Percentiles rank a stretch among this genome's conserved stretches.
phyloP scores from a whole-genome alignment of 2,888 invertebrate species.

The Theretra japonica region DNA sequence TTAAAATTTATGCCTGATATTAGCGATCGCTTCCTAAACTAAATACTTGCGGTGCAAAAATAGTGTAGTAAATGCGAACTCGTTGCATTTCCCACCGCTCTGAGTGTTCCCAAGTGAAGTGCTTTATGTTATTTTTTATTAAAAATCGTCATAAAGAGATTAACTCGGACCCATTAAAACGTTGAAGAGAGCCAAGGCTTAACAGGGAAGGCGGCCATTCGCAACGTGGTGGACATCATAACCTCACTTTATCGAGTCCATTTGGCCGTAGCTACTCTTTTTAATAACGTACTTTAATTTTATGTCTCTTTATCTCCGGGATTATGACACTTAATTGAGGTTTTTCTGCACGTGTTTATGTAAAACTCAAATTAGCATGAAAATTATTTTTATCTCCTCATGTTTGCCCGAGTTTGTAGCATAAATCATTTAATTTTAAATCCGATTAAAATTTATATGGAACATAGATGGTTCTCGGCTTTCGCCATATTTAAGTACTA shows the following conservation, averaged over 20 bases:
- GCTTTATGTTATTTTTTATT: slow-evolving; percentile 41
- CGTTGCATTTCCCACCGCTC: neutral
- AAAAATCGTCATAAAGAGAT: slow-evolving; percentile 44
- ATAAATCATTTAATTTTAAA: slow-evolving; percentile 10
- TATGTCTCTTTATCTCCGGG: slow-evolving; percentile 73
- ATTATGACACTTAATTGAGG: slow-evolving; percentile 71
- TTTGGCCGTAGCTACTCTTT: slow-evolving; percentile 77
- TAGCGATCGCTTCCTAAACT: no score
- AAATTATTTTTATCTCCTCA: slow-evolving; percentile 35
- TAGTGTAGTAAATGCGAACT: no score
- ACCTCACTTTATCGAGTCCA: slow-evolving; percentile 74
- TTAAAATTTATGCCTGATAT: no score
- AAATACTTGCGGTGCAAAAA: no score
- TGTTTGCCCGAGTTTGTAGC: slow-evolving; percentile 30
- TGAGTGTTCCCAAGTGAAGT: neutral
- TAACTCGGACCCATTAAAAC: slow-evolving; percentile 49
- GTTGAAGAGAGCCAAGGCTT: slow-evolving; percentile 48
- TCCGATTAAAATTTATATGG: neutral
- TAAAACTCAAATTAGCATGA: slow-evolving; percentile 36
- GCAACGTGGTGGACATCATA: slow-evolving; percentile 71
- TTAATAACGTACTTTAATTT: slow-evolving; percentile 80
- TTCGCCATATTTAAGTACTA: neutral
- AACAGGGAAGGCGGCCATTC: slow-evolving; percentile 66
- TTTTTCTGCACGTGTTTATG: slow-evolving; percentile 63
- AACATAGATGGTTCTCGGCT: neutral